Conservation (phyloP, 2,797 vertebrate species). For the Sciurus carolinensis region DNA sequence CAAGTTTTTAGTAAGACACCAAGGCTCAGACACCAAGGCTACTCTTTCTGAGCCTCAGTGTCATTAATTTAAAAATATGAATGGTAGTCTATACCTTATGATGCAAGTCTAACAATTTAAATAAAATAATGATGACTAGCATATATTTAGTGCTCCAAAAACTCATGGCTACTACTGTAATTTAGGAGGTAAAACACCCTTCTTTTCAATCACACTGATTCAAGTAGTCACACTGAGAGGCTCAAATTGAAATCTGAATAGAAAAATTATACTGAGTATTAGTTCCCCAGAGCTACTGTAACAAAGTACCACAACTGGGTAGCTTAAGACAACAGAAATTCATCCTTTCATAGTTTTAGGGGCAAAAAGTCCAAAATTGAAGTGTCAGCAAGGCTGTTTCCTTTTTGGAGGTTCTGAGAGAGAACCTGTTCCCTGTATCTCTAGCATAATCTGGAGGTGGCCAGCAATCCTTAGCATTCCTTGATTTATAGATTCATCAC, state of each 20-base stretch:
- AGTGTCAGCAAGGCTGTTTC: not conserved
- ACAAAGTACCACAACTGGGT: not conserved
- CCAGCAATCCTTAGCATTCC: not conserved
- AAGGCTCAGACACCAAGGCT: not conserved
- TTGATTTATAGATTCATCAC: not conserved
- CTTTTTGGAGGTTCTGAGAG: not conserved
- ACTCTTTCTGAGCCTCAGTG: not conserved
- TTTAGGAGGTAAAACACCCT: not conserved
- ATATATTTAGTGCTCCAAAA: not conserved
- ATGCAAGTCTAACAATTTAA: constrained; percentile 32
- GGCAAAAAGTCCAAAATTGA: not conserved
- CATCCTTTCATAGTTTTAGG: not conserved
- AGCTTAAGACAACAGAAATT: constrained; percentile 13
- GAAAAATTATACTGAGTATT: not conserved
- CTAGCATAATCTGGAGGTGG: not conserved
- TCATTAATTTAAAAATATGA: not conserved
- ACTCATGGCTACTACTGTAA: not conserved
- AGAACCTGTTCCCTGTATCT: not conserved
- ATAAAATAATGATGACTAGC: not conserved
- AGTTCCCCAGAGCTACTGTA: constrained; percentile 11
- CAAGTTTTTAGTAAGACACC: not conserved
- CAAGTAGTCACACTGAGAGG: not conserved
- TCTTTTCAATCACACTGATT: constrained; percentile 29
- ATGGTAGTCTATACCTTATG: not conserved
- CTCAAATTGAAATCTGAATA: constrained; percentile 20